These are phyloP conservation scores for Dinoponera quadriceps DNA, from an alignment of 1,140 invertebrate species.

Conservation along the genomic window DNA sequence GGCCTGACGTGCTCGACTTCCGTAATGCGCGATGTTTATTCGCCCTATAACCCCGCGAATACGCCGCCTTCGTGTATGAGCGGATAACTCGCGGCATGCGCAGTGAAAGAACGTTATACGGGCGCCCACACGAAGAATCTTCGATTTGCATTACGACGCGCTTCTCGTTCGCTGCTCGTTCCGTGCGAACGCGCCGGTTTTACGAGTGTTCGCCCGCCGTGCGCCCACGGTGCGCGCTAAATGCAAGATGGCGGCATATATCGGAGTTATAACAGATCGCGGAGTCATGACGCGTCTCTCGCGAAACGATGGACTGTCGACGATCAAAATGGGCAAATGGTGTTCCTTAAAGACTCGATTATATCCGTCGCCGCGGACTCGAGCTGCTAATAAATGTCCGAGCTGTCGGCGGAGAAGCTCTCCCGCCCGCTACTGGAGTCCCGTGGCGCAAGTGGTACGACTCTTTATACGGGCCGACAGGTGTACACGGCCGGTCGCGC, in stretches of 20 bases:
- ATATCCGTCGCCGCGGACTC: background rate
- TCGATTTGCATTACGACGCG: background rate
- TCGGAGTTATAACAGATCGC: no score
- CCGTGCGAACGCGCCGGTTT: background rate
- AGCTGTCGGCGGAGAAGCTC: background rate
- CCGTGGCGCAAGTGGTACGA: slow-evolving; percentile 65
- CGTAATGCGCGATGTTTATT: slow-evolving; percentile 71
- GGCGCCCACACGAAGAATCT: slow-evolving; percentile 7
- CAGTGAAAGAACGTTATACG: slow-evolving; percentile 12
- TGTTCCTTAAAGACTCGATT: background rate
- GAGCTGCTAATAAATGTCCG: slow-evolving; percentile 5
- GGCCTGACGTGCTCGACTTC: slow-evolving; percentile 78
- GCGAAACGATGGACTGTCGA: no score
- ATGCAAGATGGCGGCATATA: no score
- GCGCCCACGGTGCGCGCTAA: background rate
- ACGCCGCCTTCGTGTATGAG: background rate
- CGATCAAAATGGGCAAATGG: no score
- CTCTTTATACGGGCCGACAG: slow-evolving; percentile 60
- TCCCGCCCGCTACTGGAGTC: slow-evolving; percentile 26
- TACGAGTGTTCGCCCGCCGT: background rate
- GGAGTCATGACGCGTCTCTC: no score
- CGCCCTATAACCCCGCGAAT: slow-evolving; percentile 31
- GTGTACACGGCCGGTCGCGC: slow-evolving; percentile 46
- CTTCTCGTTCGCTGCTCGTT: slow-evolving; percentile 19
- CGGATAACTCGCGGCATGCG: background rate